phyloP scores from a whole-genome alignment of 2,797 vertebrate genomes.

The Corythornis leucogaster region DNA sequence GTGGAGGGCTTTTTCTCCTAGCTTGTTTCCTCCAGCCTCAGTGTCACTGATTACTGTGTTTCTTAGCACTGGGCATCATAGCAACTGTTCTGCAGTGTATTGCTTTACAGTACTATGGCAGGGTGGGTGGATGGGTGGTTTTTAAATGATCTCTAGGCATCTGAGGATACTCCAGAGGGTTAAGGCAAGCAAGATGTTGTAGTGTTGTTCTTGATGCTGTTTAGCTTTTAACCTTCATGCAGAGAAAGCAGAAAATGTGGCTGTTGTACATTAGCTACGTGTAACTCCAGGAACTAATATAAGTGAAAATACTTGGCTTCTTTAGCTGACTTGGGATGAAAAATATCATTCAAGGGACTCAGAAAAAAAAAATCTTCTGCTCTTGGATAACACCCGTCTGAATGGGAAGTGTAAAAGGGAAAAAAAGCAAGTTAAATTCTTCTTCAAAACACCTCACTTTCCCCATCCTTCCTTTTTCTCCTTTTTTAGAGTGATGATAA shows the following conservation, averaged over 20 bases:
- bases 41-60: neutral
- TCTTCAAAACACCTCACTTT: neutral
- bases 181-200: neutral
- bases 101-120: neutral
- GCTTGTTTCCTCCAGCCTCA: neutral
- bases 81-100: neutral
- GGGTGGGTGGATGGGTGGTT: neutral
- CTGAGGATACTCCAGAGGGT: neutral
- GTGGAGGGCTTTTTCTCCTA: neutral
- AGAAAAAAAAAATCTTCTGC: neutral
- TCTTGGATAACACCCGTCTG: neutral
- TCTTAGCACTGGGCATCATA: neutral
- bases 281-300: constrained; percentile 25
- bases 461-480: neutral
- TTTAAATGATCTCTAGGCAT: neutral
- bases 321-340: constrained; percentile 9
- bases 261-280: constrained; percentile 33
- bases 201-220: neutral
- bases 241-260: neutral
- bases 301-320: constrained; percentile 23
- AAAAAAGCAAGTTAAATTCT: neutral
- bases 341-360: neutral
- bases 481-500: neutral
- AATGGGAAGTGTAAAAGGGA: neutral
- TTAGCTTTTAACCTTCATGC: neutral